Conservation (phyloP, 2,888 invertebrate genomes). For the Acronicta psi region DNA sequence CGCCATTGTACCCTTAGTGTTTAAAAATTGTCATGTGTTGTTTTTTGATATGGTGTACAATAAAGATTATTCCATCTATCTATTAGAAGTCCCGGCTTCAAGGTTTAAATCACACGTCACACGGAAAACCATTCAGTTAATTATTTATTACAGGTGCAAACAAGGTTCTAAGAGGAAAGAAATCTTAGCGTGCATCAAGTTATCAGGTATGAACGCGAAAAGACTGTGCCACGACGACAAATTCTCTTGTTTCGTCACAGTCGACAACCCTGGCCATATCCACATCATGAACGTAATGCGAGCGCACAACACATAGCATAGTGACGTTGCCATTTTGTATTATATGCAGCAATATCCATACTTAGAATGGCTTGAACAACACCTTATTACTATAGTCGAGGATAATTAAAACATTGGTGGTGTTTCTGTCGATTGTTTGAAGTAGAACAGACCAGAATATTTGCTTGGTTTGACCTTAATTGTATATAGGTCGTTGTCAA, state of each 20-base stretch:
- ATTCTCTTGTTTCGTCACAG: conserved; percentile 89
- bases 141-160: conserved; percentile 71
- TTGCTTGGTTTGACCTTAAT: not conserved
- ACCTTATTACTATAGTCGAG: not conserved
- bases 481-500: not conserved
- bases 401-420: not conserved
- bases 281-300: conserved; percentile 88
- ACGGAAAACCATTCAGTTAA: not conserved
- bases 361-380: not conserved
- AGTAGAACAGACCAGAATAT: not conserved
- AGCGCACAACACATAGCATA: conserved; percentile 66
- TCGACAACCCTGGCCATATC: conserved; percentile 89
- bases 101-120: not conserved
- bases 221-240: conserved; percentile 79
- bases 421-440: conserved; percentile 1
- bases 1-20: too few relatives aligned
- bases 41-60: too few relatives aligned
- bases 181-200: conserved; percentile 83
- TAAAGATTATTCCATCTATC: too few relatives aligned
- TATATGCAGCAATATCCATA: conserved; percentile 43
- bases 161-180: conserved; percentile 81
- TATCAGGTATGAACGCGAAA: conserved; percentile 82
- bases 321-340: conserved; percentile 44
- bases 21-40: too few relatives aligned
- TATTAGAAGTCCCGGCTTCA: not conserved